A percentile compares a stretch with the other conserved stretches of the same genome.
Conservation (phyloP, 2,888 invertebrate species). For the Notodonta ziczac region DNA sequence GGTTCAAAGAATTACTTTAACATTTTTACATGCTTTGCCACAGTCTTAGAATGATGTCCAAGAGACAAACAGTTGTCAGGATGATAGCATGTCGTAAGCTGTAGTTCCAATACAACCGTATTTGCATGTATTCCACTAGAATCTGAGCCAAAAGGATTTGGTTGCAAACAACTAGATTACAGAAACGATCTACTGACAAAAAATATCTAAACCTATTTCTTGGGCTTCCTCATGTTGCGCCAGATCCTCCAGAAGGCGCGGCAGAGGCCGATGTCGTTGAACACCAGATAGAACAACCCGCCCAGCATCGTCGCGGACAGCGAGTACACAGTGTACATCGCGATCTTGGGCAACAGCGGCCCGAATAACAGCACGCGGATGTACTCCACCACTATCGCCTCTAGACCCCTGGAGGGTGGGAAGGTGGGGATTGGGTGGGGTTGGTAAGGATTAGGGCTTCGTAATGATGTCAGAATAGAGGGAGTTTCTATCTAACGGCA, state of each 20-base stretch:
- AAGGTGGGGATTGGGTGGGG: conserved; percentile 17
- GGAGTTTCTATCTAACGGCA: too few relatives aligned
- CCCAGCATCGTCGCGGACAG: conserved; percentile 88
- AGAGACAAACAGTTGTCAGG: too few relatives aligned
- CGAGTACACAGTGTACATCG: conserved; percentile 85
- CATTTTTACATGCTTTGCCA: too few relatives aligned
- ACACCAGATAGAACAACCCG: conserved; percentile 90
- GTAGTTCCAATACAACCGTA: too few relatives aligned
- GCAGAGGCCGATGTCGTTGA: conserved; percentile 91
- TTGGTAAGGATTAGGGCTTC: background rate
- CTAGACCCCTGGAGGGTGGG: conserved; percentile 88
- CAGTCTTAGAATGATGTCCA: too few relatives aligned
- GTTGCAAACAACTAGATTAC: too few relatives aligned
- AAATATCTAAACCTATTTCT: conserved; percentile 19
- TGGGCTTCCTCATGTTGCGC: conserved; percentile 73
- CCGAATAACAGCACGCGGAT: conserved; percentile 90
- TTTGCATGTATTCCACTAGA: too few relatives aligned
- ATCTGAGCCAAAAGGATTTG: too few relatives aligned
- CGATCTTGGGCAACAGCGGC: conserved; percentile 87
- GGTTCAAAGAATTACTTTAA: too few relatives aligned
- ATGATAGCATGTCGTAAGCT: too few relatives aligned
- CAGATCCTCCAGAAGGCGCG: conserved; percentile 89
- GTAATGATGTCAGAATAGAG: background rate
- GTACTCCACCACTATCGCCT: conserved; percentile 92
- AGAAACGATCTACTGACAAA: background rate